phyloP scores from a whole-genome alignment of 1,140 invertebrate genomes.

The Halyomorpha halys region DNA sequence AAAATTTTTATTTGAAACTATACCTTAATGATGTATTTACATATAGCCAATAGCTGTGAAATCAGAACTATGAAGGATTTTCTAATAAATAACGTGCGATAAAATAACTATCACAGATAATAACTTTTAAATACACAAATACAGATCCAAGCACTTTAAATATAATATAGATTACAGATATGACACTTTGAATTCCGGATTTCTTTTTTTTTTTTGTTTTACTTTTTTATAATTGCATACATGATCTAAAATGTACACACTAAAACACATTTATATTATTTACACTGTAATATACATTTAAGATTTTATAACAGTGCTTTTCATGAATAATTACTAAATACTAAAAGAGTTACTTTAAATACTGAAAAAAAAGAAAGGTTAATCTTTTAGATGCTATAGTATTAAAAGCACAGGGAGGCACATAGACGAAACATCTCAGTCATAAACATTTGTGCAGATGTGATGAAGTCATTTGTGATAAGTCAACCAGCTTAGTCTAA shows the following conservation, averaged over 20 bases:
- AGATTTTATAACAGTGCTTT: constrained; percentile 3
- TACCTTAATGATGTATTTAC: background rate
- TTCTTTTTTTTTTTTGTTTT: constrained; percentile 15
- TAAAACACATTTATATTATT: constrained; percentile 12
- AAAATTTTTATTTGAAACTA: background rate
- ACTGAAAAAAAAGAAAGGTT: no score
- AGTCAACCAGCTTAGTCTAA: background rate
- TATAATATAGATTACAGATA: constrained; percentile 28
- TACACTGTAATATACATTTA: constrained; percentile 15
- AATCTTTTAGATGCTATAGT: no score
- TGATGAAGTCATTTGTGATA: no score
- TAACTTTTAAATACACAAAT: constrained; percentile 29
- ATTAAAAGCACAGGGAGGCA: constrained; percentile 4
- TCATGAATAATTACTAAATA: background rate
- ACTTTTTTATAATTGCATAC: constrained; percentile 15
- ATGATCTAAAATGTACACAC: constrained; percentile 17
- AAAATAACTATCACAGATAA: constrained; percentile 27
- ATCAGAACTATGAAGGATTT: background rate
- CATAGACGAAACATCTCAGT: background rate
- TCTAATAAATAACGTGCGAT: constrained; percentile 11
- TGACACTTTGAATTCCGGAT: constrained; percentile 21
- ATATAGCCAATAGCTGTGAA: constrained; percentile 1
- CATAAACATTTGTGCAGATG: constrained; percentile 1
- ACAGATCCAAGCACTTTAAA: constrained; percentile 34
- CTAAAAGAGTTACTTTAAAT: background rate